Conservation (phyloP, 2,797 vertebrate genomes). For the Thunnus albacares region DNA sequence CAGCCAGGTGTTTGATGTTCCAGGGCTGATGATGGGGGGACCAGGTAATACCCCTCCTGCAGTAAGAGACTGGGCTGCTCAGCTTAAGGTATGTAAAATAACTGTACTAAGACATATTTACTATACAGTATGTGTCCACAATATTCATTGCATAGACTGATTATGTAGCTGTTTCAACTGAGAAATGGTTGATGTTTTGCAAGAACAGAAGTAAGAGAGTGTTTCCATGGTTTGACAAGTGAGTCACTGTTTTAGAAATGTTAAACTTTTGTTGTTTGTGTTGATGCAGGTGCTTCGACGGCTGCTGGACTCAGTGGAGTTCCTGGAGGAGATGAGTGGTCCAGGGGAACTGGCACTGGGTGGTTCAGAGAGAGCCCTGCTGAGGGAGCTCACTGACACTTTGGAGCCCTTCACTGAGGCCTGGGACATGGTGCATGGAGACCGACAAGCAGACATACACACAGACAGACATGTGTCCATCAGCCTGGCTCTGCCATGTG, state of each 20-base stretch:
- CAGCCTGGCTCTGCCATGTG: slow-evolving; percentile 87
- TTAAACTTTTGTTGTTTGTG: not conserved
- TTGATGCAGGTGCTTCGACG: slow-evolving; percentile 80
- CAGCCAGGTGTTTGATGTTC: slow-evolving; percentile 82
- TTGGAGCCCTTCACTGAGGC: slow-evolving; percentile 89
- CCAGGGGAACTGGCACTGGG: slow-evolving; percentile 81
- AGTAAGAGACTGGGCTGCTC: slow-evolving; percentile 82
- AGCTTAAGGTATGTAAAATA: slow-evolving; percentile 81
- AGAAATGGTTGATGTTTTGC: not conserved
- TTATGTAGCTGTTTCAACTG: not conserved
- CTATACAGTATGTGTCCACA: too few species aligned
- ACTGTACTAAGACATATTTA: not conserved
- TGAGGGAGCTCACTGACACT: slow-evolving; percentile 85
- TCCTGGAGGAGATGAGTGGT: slow-evolving; percentile 87
- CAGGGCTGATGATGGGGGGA: slow-evolving; percentile 53
- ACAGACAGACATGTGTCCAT: slow-evolving; percentile 86
- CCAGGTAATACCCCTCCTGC: slow-evolving; percentile 50
- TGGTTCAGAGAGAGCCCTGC: slow-evolving; percentile 78
- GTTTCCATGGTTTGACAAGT: not conserved
- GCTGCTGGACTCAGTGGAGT: slow-evolving; percentile 86
- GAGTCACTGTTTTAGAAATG: not conserved
- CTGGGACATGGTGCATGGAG: slow-evolving; percentile 88
- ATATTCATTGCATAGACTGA: not conserved
- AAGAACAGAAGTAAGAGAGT: not conserved
- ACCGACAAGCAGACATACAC: slow-evolving; percentile 71